A percentile compares a stretch with the other conserved stretches of the same genome.
Conservation (phyloP, 2,888 invertebrate genomes). For the Heliconius ethilla region DNA sequence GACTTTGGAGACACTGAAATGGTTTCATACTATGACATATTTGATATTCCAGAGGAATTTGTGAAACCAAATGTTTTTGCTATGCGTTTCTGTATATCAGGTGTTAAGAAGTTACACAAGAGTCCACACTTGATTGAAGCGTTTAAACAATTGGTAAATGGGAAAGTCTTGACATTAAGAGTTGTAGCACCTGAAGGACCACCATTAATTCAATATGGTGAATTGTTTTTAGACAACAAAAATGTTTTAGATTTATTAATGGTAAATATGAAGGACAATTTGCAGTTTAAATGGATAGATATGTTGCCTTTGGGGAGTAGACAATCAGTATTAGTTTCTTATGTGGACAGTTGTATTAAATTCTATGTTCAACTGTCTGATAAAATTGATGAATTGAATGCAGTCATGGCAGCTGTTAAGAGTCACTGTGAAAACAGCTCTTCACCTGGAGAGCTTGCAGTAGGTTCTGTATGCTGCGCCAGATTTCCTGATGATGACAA, state of each 20-base stretch:
- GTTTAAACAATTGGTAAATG: constrained; percentile 86
- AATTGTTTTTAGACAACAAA: constrained; percentile 83
- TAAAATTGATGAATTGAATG: constrained; percentile 82
- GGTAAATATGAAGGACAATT: constrained; percentile 68
- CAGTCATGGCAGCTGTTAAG: constrained; percentile 86
- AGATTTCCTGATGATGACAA: constrained; percentile 89
- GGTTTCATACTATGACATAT: constrained; percentile 86
- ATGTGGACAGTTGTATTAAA: constrained; percentile 86
- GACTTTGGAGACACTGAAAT: constrained; percentile 91
- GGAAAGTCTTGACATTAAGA: constrained; percentile 83
- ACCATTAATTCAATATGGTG: constrained; percentile 88
- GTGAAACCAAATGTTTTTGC: constrained; percentile 88
- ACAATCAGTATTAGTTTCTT: constrained; percentile 83
- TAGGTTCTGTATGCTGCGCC: constrained; percentile 88
- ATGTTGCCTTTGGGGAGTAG: constrained; percentile 63
- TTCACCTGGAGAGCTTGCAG: constrained; percentile 73
- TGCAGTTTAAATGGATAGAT: constrained; percentile 70
- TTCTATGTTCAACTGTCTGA: constrained; percentile 88
- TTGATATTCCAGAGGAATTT: constrained; percentile 87
- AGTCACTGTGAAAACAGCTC: constrained; percentile 80
- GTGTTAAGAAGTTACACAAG: constrained; percentile 84
- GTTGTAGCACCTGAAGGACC: constrained; percentile 87
- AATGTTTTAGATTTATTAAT: constrained; percentile 83
- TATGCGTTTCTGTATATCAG: constrained; percentile 87
- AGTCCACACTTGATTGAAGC: constrained; percentile 84